Percentiles rank a stretch among this genome's conserved stretches.
Conservation (phyloP, 2,113 vertebrate genomes). For the Heterotilapia buettikoferi region DNA sequence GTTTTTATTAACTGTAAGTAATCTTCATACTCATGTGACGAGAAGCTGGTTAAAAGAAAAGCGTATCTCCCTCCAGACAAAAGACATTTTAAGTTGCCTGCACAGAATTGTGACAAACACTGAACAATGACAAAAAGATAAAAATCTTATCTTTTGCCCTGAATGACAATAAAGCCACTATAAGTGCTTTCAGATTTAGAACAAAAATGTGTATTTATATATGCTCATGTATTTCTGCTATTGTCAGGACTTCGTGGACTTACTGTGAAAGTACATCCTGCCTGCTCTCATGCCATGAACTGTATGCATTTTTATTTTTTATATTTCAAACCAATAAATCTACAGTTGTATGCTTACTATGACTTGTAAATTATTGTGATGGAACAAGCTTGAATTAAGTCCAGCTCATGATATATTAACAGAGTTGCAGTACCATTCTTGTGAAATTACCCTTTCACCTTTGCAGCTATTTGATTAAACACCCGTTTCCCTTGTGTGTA, state of each 20-base stretch:
- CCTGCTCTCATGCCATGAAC: slow-evolving; percentile 13
- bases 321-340: slow-evolving; percentile 28
- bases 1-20: not conserved
- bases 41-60: not conserved
- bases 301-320: slow-evolving; percentile 13
- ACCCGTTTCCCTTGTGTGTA: not conserved
- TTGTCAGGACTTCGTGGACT: slow-evolving; percentile 1
- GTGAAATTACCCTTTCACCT: slow-evolving; percentile 4
- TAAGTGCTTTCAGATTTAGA: slow-evolving; percentile 16
- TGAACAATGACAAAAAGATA: slow-evolving; percentile 29
- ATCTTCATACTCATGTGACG: not conserved
- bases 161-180: slow-evolving; percentile 28
- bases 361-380: not conserved
- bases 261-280: slow-evolving; percentile 12
- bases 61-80: not conserved
- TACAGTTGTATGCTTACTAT: not conserved
- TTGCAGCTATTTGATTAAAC: slow-evolving; percentile 40
- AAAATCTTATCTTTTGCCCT: not conserved
- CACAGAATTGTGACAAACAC: not conserved
- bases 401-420: not conserved
- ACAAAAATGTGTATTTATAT: slow-evolving; percentile 29
- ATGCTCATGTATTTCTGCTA: slow-evolving; percentile 4
- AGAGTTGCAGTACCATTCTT: not conserved
- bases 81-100: not conserved
- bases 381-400: not conserved